Conservation (phyloP, 1,140 invertebrate species). For the Danaus melanippus region DNA sequence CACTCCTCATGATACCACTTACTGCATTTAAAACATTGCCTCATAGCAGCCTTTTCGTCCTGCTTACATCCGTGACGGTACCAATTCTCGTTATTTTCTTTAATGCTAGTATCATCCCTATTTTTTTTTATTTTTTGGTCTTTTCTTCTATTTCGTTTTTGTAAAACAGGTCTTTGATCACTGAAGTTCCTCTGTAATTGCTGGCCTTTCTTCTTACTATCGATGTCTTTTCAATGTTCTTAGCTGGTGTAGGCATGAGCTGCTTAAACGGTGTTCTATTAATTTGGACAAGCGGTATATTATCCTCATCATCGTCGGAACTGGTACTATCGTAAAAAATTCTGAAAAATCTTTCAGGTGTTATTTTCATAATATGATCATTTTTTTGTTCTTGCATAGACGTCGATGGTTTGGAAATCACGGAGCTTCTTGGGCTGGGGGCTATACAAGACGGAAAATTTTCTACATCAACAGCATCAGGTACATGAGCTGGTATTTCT, state of each 20-base stretch:
- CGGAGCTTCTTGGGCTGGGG: neutral
- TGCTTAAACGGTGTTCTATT: constrained; percentile 7
- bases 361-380: constrained; percentile 5
- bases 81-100: too few relatives aligned
- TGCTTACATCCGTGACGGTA: constrained; percentile 4
- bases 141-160: constrained; percentile 9
- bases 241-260: constrained; percentile 7
- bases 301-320: constrained; percentile 5
- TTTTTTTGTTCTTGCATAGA: constrained; percentile 9
- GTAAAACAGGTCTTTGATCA: neutral
- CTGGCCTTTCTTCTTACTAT: constrained; percentile 1
- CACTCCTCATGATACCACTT: constrained; percentile 10
- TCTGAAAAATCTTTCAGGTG: constrained; percentile 6
- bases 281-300: constrained; percentile 7
- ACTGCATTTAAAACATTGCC: constrained; percentile 1
- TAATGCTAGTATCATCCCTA: neutral
- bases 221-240: constrained; percentile 1
- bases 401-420: constrained; percentile 4
- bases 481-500: too few relatives aligned
- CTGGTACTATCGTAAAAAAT: constrained; percentile 6
- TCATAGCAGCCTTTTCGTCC: neutral
- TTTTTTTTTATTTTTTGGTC: constrained; percentile 4
- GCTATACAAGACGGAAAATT: neutral
- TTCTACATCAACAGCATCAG: too few relatives aligned
- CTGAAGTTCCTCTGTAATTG: neutral